Conservation (phyloP, 2,797 vertebrate genomes). For the Iguana delicatissima region DNA sequence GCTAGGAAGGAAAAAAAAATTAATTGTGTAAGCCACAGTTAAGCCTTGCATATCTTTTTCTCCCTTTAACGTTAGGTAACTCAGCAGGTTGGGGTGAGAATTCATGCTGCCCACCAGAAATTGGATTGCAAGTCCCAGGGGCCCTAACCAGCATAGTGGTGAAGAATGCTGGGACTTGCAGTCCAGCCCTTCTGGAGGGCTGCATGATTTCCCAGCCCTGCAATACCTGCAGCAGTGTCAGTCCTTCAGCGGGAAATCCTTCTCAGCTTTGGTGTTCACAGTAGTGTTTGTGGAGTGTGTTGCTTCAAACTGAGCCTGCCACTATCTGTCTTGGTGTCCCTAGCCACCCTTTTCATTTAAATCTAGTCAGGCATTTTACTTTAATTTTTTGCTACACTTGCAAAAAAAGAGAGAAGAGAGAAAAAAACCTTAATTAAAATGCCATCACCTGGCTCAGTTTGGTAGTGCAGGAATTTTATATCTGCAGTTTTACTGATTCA, state of each 20-base stretch:
- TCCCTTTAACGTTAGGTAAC: background rate
- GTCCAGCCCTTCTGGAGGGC: too few relatives aligned
- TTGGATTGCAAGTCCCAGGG: too few relatives aligned
- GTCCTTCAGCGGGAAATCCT: background rate
- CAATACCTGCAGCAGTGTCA: background rate
- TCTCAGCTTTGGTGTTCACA: background rate
- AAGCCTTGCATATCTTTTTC: background rate
- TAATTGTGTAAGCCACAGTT: background rate
- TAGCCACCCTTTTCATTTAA: too few relatives aligned
- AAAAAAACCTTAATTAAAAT: background rate
- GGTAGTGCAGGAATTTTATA: conserved; percentile 24
- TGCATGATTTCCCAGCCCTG: background rate
- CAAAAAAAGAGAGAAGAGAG: too few relatives aligned
- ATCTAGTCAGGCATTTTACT: background rate
- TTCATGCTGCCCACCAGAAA: too few relatives aligned
- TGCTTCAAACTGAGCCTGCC: background rate
- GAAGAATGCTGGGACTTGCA: too few relatives aligned
- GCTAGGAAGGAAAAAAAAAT: background rate
- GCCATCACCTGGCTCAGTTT: conserved; percentile 64
- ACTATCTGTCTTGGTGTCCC: background rate
- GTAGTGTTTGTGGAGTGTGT: too few relatives aligned
- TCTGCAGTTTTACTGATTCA: conserved; percentile 8
- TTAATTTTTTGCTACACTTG: background rate
- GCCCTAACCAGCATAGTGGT: too few relatives aligned
- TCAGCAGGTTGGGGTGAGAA: background rate